These are phyloP conservation scores for Zoanthus sociatus DNA, from an alignment of 92 coral and sea anemone genomes.

Conservation along the genomic window DNA sequence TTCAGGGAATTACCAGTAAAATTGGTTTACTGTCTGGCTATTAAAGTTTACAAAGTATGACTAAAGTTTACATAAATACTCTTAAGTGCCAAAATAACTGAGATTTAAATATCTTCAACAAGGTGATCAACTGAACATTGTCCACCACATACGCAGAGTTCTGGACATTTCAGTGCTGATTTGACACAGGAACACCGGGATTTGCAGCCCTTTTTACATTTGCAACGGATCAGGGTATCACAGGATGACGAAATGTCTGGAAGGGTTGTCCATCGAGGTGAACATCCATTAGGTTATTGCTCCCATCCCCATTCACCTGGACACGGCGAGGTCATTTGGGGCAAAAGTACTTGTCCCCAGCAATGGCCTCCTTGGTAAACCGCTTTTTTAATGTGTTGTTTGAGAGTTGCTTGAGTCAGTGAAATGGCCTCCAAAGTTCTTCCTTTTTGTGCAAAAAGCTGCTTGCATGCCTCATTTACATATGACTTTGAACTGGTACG, in stretches of 20 bases:
- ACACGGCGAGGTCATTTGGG: not conserved
- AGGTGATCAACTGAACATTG: not conserved
- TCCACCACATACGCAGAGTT: not conserved
- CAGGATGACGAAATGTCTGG: not conserved
- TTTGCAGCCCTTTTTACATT: conserved; percentile 3
- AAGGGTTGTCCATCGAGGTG: conserved; percentile 2
- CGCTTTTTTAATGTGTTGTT: conserved; percentile 8
- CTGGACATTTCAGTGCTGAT: not conserved
- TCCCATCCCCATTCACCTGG: conserved; percentile 7
- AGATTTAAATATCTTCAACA: not conserved
- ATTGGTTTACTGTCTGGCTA: no score
- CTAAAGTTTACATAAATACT: not conserved
- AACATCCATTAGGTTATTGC: not conserved
- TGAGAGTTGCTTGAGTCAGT: not conserved
- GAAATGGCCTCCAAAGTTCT: conserved; percentile 20
- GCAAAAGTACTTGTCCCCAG: not conserved
- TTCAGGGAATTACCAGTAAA: no score
- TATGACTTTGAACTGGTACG: conserved; percentile 9
- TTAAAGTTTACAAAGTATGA: not conserved
- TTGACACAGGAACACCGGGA: not conserved
- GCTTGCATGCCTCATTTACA: conserved; percentile 3
- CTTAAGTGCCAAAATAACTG: no score
- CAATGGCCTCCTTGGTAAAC: conserved; percentile 14
- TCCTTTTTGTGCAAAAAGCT: not conserved
- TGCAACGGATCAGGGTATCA: not conserved